phyloP scores from a whole-genome alignment of 2,113 vertebrate species.

The Cygnus atratus region DNA sequence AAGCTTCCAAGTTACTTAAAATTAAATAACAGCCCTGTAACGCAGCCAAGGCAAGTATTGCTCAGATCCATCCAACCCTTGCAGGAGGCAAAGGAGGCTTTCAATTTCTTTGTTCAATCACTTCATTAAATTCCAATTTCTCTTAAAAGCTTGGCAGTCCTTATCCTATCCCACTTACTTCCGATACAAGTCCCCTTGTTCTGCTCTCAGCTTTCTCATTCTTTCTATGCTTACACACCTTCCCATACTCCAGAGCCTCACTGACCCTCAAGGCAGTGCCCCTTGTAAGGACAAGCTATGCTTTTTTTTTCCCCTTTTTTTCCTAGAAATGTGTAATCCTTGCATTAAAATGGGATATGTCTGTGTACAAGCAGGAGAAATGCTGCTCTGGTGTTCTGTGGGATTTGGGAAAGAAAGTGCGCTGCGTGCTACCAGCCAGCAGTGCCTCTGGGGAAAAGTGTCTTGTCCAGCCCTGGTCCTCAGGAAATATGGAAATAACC shows the following conservation, averaged over 20 bases:
- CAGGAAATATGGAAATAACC: neutral
- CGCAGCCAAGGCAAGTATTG: slow-evolving; percentile 19
- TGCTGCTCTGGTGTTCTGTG: fast-evolving
- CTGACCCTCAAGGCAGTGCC: neutral
- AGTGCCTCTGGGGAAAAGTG: neutral
- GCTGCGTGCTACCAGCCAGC: fast-evolving
- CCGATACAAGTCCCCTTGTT: neutral
- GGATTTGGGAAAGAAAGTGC: neutral
- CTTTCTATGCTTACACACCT: neutral
- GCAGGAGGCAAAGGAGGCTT: slow-evolving; percentile 45
- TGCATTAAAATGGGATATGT: neutral
- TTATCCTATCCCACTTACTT: slow-evolving; percentile 31
- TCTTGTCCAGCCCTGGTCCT: neutral
- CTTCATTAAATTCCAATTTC: slow-evolving; percentile 60
- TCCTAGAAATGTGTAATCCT: neutral
- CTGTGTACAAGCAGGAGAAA: neutral
- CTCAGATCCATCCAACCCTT: slow-evolving; percentile 16
- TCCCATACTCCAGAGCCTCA: neutral
- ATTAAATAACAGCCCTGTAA: slow-evolving; percentile 58
- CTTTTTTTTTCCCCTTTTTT: neutral
- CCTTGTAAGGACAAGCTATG: neutral
- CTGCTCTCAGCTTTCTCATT: neutral
- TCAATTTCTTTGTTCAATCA: slow-evolving; percentile 61
- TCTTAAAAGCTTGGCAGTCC: slow-evolving; percentile 43
- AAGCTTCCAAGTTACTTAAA: slow-evolving; percentile 57